Evolutionary conservation across 2,797 vertebrate genomes (phyloP), one percentile per base, ranked within the genome.

Genomic region (Tokudaia tokunoshimensis): DNA sequence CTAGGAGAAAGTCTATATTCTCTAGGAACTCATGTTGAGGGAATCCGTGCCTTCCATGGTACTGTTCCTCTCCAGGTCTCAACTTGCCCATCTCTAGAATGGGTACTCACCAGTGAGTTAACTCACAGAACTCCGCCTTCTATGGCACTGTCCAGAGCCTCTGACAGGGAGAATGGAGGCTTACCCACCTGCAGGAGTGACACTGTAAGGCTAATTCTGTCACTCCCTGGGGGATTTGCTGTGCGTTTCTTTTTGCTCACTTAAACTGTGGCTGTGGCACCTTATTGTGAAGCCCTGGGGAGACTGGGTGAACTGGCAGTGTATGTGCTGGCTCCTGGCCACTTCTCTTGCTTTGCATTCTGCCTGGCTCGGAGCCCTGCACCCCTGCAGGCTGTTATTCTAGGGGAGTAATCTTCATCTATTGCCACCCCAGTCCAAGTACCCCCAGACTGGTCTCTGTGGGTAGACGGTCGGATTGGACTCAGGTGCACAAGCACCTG

Each of bases 201-300:
- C 47, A 10, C n/a, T 37, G 74, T 31, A 14, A 37, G 55, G 12
- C 76, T 61, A 89, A 4, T 74, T 89, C n/a, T 61, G 83, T 41
- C 24, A 74, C 93, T 41, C 41, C 74, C 92, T 92, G 31, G 29
- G 67, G 34, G 75, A 47, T 91, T 93, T 19, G 61, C 85, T 76
- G 44, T 70, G 12, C 70, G 52, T 91, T 95, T 95, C 92, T 89
- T 93, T 96, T 92, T 72, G 82, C 82, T 67, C 12, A 0, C 41
- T 81, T 89, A 67, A 83, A 80, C 87, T 81, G 50, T 76, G 74
- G 88, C 89, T 90, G 31, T 24, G 55, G 55, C 72, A 19, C 84
- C 72, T 90, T 17, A 2, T 0, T 75, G 15, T 37, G 47, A 79
- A 72, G 26, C 19, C 1, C 74, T 65, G 8, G 63, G 76, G 57